Evolutionary conservation across 1,140 invertebrate species (phyloP).

Genomic region (Carcinoscorpius rotundicauda): DNA sequence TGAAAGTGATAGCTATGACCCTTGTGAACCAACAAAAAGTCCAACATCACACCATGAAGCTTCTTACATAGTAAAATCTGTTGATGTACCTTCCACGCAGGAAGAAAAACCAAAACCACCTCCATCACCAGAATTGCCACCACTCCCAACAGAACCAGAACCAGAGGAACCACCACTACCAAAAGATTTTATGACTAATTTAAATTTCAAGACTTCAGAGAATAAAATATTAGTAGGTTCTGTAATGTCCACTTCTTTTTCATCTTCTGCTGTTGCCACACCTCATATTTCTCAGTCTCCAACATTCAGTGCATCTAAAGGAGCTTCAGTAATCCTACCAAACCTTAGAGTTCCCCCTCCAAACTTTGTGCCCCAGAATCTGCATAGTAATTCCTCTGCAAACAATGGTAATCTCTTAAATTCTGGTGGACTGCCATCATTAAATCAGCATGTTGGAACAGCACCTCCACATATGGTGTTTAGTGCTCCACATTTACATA

Average conservation of each 20-base stretch:
- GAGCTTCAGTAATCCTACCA: neutral
- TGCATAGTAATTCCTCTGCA: too few relatives aligned
- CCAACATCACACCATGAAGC: slow-evolving; percentile 41
- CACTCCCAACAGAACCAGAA: slow-evolving; percentile 23
- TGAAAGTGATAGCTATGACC: slow-evolving; percentile 58
- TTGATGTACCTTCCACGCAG: slow-evolving; percentile 17
- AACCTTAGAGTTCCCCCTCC: slow-evolving; percentile 17
- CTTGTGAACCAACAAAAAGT: slow-evolving; percentile 73
- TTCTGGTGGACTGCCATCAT: too few relatives aligned
- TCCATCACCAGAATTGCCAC: slow-evolving; percentile 22
- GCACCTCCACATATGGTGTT: too few relatives aligned
- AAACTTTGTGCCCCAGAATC: slow-evolving; percentile 8
- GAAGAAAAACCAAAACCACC: slow-evolving; percentile 19
- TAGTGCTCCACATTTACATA: too few relatives aligned
- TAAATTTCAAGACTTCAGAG: too few relatives aligned
- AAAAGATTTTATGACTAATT: neutral
- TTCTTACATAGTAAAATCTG: slow-evolving; percentile 17
- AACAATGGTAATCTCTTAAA: too few relatives aligned
- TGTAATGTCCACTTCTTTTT: too few relatives aligned
- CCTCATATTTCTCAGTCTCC: too few relatives aligned
- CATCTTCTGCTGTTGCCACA: too few relatives aligned
- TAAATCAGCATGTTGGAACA: too few relatives aligned
- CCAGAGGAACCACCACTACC: slow-evolving; percentile 8
- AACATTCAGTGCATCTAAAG: neutral
- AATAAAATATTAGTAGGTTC: too few relatives aligned